Conservation (phyloP, 2,113 vertebrate genomes). For the Oriolus oriolus region DNA sequence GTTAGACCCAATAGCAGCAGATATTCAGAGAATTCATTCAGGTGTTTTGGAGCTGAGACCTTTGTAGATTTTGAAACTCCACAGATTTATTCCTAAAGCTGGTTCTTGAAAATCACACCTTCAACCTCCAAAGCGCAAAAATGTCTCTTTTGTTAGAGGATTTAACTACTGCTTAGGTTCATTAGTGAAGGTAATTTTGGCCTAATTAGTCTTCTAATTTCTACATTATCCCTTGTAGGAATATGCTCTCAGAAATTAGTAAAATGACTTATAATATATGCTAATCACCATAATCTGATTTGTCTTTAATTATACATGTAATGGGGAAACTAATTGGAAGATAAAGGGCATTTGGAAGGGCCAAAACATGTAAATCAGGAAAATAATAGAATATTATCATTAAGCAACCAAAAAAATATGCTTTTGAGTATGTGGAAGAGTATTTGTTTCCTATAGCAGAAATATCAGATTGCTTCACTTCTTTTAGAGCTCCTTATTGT, state of each 20-base stretch:
- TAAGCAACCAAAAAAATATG: background rate
- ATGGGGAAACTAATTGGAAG: slow-evolving; percentile 61
- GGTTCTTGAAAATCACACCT: background rate
- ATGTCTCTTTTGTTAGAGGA: slow-evolving; percentile 26
- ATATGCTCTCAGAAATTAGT: slow-evolving; percentile 69
- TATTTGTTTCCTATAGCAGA: background rate
- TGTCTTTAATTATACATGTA: slow-evolving; percentile 66
- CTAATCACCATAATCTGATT: slow-evolving; percentile 72
- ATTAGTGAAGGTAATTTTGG: slow-evolving; percentile 72
- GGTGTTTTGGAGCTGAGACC: background rate
- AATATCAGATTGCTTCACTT: background rate
- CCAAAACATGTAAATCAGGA: slow-evolving; percentile 18
- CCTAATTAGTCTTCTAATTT: slow-evolving; percentile 70
- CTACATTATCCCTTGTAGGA: slow-evolving; percentile 60
- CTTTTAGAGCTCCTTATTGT: background rate
- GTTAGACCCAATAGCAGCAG: background rate
- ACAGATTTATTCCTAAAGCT: background rate
- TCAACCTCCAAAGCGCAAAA: background rate
- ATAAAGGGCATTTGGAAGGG: slow-evolving; percentile 12
- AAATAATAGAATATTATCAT: background rate
- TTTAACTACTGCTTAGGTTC: slow-evolving; percentile 55
- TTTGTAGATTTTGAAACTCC: background rate
- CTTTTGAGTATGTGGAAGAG: background rate
- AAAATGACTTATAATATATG: slow-evolving; percentile 67
- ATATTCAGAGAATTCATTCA: background rate